phyloP scores from a whole-genome alignment of 2,797 vertebrate species.

The Pipistrellus kuhlii region DNA sequence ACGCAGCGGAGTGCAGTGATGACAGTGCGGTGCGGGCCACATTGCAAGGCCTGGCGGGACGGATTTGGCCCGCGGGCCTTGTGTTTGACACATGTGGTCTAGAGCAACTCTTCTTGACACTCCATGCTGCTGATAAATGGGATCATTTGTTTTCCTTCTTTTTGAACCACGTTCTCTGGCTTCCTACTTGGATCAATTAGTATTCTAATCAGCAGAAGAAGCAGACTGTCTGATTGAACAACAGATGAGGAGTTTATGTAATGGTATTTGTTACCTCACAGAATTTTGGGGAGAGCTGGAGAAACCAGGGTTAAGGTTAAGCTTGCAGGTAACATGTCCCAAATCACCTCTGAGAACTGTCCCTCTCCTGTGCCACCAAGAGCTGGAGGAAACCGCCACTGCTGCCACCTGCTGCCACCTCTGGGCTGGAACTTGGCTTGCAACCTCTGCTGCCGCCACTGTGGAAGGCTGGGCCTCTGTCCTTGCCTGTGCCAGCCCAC shows the following conservation, averaged over 20 bases:
- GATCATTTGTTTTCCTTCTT: not conserved
- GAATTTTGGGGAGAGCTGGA: not conserved
- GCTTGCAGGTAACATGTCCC: not conserved
- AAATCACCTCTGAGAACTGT: not conserved
- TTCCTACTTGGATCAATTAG: not conserved
- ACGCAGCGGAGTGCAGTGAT: too few species aligned
- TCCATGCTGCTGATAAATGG: not conserved
- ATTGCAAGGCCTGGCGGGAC: too few species aligned
- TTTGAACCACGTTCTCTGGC: not conserved
- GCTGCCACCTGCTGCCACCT: not conserved
- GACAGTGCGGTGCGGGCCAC: too few species aligned
- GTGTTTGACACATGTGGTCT: too few species aligned
- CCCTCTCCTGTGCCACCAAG: not conserved
- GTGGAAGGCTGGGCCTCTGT: not conserved
- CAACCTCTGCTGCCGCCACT: not conserved
- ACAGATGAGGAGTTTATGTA: slow-evolving; percentile 25
- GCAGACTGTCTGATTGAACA: not conserved
- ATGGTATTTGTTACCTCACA: not conserved
- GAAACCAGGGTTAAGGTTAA: not conserved
- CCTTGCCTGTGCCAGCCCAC: not conserved
- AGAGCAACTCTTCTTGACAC: not conserved
- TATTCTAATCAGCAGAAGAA: not conserved
- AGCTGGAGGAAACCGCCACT: not conserved
- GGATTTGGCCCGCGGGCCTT: too few species aligned
- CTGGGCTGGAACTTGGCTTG: not conserved